Evolutionary conservation across 2,113 vertebrate genomes (phyloP), one percentile per base, ranked within the genome.

Genomic region (Struthio camelus): DNA sequence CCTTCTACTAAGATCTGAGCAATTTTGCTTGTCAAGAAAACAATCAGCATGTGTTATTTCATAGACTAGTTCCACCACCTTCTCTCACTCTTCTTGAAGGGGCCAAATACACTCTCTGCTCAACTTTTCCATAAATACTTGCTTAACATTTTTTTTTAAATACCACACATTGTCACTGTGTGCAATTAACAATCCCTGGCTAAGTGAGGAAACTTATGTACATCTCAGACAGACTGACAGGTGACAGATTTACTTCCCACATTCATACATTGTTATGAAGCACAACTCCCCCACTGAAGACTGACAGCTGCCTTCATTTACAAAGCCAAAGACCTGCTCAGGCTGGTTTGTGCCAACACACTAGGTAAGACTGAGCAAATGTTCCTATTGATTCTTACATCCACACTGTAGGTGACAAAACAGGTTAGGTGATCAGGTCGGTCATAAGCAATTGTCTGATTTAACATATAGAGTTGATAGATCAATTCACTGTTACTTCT

Each of bases 11-110:
- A 67, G 82, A 91, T 79, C 71, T 83, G 85, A 93, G 67, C 93
- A 97, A 97, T 96, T 97, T 85, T 75, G 61, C 93, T 66, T 97
- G 96, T 97, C 95, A 96, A 84, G 88, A 75, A 95, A 95, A 95
- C 59, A 94, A 91, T 84, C 72, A 70, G 51, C 0, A 0, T 36
- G 30, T 69, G 91, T 90, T 72, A 79, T 93, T 92, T 83, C 80
- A 32, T 22, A 90, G 85, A 84, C 25, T 9, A 3, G 30, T 85
- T 96, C 65, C 69, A 93, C 50, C 91, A 94, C 36, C 69, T 56
- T 85, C 67, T 73, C 87, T 80, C 25, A 1, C 80, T 92, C 80
- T 93, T 75, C 73, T 87, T 67, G 69, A 61, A 88, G 82, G 19
- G 38, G 42, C 40, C 95, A 76, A 91, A 95, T 44, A 61, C 3